Evolutionary conservation across 2,113 vertebrate species (phyloP).

Genomic region (Nesogale talazaci): DNA sequence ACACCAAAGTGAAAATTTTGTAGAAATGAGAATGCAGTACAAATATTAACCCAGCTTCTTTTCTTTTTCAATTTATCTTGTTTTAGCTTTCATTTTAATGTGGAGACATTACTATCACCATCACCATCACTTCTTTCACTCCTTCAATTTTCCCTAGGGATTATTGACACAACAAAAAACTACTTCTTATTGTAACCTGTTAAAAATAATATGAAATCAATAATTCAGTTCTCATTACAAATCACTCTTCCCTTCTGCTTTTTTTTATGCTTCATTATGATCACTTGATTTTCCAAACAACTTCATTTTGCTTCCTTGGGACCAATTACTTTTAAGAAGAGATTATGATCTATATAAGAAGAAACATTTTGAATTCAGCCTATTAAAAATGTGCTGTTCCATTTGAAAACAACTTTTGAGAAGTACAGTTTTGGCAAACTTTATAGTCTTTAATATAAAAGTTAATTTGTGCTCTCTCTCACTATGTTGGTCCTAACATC

Average conservation of each 20-base stretch:
- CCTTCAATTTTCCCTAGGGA: neutral
- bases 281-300: neutral
- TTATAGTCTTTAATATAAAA: neutral
- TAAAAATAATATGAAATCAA: conserved; percentile 42
- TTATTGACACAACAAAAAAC: conserved; percentile 38
- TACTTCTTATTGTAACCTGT: conserved; percentile 32
- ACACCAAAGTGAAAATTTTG: neutral
- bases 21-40: neutral
- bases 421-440: conserved; percentile 25
- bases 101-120: neutral
- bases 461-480: neutral
- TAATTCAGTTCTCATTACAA: conserved; percentile 49
- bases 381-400: conserved; percentile 38
- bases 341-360: neutral
- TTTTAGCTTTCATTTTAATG: neutral
- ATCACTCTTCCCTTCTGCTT: neutral
- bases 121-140: conserved; percentile 12
- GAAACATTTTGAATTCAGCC: conserved; percentile 22
- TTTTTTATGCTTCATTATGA: conserved; percentile 22
- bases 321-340: neutral
- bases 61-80: neutral
- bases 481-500: neutral
- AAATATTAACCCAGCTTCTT: neutral
- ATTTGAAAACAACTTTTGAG: conserved; percentile 19
- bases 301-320: conserved; percentile 2